Percentiles rank a stretch among this genome's conserved stretches.
phyloP scores from a whole-genome alignment of 2,113 vertebrate species.

The Progne subis region DNA sequence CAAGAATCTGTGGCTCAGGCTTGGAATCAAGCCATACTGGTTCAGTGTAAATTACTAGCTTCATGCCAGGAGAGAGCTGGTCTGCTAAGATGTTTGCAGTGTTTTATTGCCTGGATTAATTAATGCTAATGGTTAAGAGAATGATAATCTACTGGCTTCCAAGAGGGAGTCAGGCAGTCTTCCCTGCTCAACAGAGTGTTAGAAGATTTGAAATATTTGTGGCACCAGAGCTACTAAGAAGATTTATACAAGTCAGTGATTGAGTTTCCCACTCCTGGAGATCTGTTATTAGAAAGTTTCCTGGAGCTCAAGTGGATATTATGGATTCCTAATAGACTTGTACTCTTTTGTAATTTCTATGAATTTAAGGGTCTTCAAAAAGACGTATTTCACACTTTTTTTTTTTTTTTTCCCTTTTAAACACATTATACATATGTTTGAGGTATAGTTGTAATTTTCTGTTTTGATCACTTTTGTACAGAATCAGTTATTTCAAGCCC shows the following conservation, averaged over 20 bases:
- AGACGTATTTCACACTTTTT: neutral
- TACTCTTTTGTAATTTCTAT: neutral
- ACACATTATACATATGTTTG: neutral
- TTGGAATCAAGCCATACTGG: slow-evolving; percentile 2
- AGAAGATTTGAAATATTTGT: slow-evolving; percentile 19
- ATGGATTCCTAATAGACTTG: neutral
- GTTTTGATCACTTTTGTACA: neutral
- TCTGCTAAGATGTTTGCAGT: neutral
- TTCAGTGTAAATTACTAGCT: slow-evolving; percentile 5
- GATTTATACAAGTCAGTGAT: neutral
- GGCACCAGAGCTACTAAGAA: neutral
- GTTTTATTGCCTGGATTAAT: slow-evolving; percentile 56
- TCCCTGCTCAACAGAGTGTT: slow-evolving; percentile 9
- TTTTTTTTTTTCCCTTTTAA: neutral
- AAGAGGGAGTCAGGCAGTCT: slow-evolving; percentile 5
- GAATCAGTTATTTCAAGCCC: neutral
- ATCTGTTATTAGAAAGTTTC: neutral
- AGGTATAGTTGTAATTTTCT: neutral
- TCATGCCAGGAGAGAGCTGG: slow-evolving; percentile 12
- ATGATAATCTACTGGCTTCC: slow-evolving; percentile 34
- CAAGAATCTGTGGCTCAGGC: neutral
- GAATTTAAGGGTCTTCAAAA: neutral
- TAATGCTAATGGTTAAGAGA: slow-evolving; percentile 37
- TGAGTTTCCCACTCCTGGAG: neutral
- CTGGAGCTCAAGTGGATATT: neutral